phyloP scores from a whole-genome alignment of 2,888 invertebrate species.

The Ectropis crepuscularia region DNA sequence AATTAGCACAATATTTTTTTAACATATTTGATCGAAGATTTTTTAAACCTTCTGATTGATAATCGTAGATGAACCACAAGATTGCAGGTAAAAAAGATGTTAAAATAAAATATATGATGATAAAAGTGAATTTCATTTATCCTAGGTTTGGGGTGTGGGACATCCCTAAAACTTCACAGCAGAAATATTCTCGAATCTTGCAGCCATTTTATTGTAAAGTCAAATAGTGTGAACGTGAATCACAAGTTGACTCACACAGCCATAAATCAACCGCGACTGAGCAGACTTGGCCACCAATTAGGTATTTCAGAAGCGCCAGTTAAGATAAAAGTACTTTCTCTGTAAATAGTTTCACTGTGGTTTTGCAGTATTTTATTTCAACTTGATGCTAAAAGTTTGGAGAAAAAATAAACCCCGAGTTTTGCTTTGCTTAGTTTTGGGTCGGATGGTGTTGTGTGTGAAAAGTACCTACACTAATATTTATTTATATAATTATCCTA shows the following conservation, averaged over 20 bases:
- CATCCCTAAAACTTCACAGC: conserved; percentile 15
- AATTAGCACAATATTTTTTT: too few species aligned
- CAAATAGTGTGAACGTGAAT: conserved; percentile 48
- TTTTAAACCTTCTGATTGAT: too few species aligned
- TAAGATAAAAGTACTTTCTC: conserved; percentile 22
- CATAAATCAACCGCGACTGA: conserved; percentile 49
- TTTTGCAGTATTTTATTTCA: not conserved
- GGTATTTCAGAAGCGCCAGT: conserved; percentile 48
- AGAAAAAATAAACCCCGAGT: too few species aligned
- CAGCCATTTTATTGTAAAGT: conserved; percentile 35
- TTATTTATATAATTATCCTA: too few species aligned
- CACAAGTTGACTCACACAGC: conserved; percentile 49
- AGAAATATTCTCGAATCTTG: conserved; percentile 39
- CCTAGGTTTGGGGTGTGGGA: not conserved
- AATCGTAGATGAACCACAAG: too few species aligned
- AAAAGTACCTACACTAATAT: too few species aligned
- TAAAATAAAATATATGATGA: too few species aligned
- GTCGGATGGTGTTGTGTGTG: too few species aligned
- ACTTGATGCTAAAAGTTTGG: too few species aligned
- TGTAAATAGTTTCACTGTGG: conserved; percentile 17
- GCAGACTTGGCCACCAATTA: conserved; percentile 53
- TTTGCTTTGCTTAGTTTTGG: too few species aligned
- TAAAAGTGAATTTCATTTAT: too few species aligned
- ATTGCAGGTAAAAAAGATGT: not conserved
- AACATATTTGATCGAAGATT: too few species aligned